Conservation (phyloP, 2,888 invertebrate genomes). For the Oligia latruncula region DNA sequence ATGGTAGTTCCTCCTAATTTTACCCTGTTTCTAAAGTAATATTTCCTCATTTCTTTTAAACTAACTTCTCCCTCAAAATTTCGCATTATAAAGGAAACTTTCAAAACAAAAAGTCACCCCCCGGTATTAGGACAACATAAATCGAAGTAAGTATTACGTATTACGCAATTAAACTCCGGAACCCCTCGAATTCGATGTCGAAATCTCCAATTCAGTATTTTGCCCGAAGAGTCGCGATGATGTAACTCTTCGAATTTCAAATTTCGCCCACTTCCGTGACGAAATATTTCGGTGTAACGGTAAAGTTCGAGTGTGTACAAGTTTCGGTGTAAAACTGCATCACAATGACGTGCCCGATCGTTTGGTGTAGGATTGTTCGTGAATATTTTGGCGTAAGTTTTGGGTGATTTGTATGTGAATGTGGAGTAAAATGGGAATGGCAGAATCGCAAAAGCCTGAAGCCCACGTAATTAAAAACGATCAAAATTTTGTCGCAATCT, state of each 20-base stretch:
- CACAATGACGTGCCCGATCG: slow-evolving; percentile 55
- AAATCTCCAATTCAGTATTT: slow-evolving; percentile 49
- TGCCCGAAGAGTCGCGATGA: slow-evolving; percentile 54
- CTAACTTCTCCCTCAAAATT: slow-evolving; percentile 29
- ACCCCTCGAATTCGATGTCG: slow-evolving; percentile 50
- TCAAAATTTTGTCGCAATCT: background rate
- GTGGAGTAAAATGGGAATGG: background rate
- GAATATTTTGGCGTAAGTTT: slow-evolving; percentile 31
- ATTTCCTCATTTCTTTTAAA: slow-evolving; percentile 43
- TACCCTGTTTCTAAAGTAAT: slow-evolving; percentile 19
- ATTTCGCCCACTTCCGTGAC: slow-evolving; percentile 72
- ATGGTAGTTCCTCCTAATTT: slow-evolving; percentile 14
- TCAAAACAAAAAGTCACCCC: slow-evolving; percentile 32
- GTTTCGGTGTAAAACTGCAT: slow-evolving; percentile 80
- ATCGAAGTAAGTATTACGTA: slow-evolving; percentile 36
- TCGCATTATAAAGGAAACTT: slow-evolving; percentile 31
- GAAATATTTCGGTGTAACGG: slow-evolving; percentile 76
- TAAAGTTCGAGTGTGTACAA: slow-evolving; percentile 75
- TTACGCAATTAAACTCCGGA: slow-evolving; percentile 58
- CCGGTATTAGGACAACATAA: slow-evolving; percentile 40
- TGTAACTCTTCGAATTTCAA: slow-evolving; percentile 79
- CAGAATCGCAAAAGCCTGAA: background rate
- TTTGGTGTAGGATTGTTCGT: slow-evolving; percentile 47
- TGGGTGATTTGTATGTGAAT: slow-evolving; percentile 38
- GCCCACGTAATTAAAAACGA: no score